phyloP scores from a whole-genome alignment of 1,140 invertebrate genomes.

The Bombyx mandarina region DNA sequence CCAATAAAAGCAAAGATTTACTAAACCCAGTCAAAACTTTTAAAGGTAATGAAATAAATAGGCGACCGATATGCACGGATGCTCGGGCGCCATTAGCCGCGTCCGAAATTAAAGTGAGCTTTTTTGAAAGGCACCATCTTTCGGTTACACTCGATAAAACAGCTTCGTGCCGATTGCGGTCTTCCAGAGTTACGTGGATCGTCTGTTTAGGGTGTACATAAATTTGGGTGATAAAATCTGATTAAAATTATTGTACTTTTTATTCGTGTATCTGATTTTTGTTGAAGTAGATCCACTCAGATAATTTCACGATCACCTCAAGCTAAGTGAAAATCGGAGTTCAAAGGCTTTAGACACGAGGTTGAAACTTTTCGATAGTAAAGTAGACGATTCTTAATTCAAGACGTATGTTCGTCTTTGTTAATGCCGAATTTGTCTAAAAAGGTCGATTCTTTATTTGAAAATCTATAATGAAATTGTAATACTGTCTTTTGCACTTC shows the following conservation, averaged over 20 bases:
- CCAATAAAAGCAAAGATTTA: neutral
- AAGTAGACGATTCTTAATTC: no score
- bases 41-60: conserved; percentile 54
- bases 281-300: no score
- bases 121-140: conserved; percentile 47
- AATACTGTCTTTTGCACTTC: neutral
- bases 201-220: neutral
- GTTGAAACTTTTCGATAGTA: no score
- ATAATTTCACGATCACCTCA: no score
- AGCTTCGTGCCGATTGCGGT: conserved; percentile 50
- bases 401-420: no score
- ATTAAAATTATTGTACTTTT: no score
- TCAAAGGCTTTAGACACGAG: no score
- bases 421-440: no score
- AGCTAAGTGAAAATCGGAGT: no score
- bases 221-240: no score
- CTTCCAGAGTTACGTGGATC: conserved; percentile 16
- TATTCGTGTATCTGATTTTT: no score
- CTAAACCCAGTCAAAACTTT: conserved; percentile 24
- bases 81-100: conserved; percentile 17
- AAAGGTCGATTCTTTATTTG: neutral
- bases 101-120: conserved; percentile 51
- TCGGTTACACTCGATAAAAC: conserved; percentile 56
- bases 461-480: neutral
- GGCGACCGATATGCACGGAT: conserved; percentile 42